phyloP scores from a whole-genome alignment of 2,888 invertebrate genomes.

The Clanis bilineata region DNA sequence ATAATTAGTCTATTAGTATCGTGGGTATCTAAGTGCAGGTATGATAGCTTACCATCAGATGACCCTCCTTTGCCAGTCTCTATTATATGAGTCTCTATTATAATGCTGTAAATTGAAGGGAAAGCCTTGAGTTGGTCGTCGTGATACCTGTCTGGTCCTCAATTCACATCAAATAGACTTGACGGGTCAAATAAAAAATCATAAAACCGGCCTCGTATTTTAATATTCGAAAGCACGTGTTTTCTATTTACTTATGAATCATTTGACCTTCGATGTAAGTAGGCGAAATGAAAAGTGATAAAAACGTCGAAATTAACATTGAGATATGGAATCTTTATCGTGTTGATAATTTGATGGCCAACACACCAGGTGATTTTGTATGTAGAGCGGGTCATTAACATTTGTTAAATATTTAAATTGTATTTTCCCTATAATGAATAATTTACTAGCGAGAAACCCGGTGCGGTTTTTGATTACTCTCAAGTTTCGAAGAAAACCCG shows the following conservation, averaged over 20 bases:
- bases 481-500: not conserved
- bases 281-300: constrained; percentile 18
- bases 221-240: constrained; percentile 12
- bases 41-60: too few relatives aligned
- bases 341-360: constrained; percentile 5
- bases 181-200: not conserved
- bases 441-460: not conserved
- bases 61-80: too few relatives aligned
- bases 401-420: not conserved
- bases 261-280: constrained; percentile 17
- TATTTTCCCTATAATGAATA: constrained; percentile 1
- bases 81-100: too few relatives aligned
- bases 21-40: too few relatives aligned
- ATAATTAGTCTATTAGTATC: too few relatives aligned
- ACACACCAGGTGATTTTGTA: not conserved
- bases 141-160: not conserved
- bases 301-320: constrained; percentile 9
- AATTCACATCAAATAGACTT: not conserved
- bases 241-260: constrained; percentile 19
- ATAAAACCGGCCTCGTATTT: not conserved
- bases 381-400: not conserved
- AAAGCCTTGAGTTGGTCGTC: not conserved
- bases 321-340: constrained; percentile 13
- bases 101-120: not conserved
- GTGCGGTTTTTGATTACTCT: not conserved